Evolutionary conservation across 2,113 vertebrate genomes (phyloP), one percentile per base, ranked within the genome.

Genomic region (Xenus cinereus): DNA sequence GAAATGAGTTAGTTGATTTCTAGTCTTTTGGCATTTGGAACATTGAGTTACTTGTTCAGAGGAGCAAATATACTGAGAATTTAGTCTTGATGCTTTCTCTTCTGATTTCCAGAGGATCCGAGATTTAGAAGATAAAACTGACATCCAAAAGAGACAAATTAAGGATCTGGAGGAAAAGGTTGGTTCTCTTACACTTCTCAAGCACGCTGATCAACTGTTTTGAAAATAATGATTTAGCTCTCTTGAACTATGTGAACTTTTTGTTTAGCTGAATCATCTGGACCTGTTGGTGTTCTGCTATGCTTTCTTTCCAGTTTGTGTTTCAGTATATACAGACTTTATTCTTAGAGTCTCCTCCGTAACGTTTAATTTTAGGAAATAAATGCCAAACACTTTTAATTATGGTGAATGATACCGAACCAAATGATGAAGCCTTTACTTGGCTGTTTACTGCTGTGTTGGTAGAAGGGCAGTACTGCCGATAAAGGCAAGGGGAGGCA

Each of bases 121-220:
- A 96, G 99, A 99, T 90, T 98, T 99, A 95, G 99, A 99, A 97
- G 99, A 99, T 97, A 99, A 99, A 98, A 99, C 99, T 86, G 99
- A 99, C 90, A 99, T 99, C 95, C 99, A 99, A 95, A 99, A 99
- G 97, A 99, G 99, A 98, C 99, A 99, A 96, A 99, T 99, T 96
- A 99, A 99, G 97, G 99, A 99, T 97, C 98, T 99, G 91, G 99
- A 99, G 96, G 99, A 99, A 98, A 99, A 99, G 99, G 99, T 99
- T 95, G 56, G 97, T 97, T 96, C 72, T 84, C 32, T 87, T 93
- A 30, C 0, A 35, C 21, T 90, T 63, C 63, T 87, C 45, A 94
- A 97, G 73, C 28, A 77, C 0, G 11, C 43, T 46, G 39, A 20
- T 81, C 28, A 60, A n/a, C 39, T 77, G 16, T 84, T 86, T 87